phyloP scores from a whole-genome alignment of 2,888 invertebrate genomes.

The Timema podura region DNA sequence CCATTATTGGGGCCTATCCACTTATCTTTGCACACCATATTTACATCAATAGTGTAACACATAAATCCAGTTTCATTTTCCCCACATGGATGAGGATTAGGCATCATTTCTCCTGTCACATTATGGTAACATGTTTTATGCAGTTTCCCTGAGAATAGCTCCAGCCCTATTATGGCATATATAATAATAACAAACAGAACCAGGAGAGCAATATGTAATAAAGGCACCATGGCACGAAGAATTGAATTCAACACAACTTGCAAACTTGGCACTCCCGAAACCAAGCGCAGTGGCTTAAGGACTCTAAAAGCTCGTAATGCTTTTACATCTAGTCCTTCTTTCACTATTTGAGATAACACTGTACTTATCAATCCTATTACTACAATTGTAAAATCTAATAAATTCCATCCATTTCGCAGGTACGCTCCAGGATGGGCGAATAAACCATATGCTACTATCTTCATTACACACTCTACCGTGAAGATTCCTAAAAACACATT shows the following conservation, averaged over 20 bases:
- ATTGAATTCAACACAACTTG: constrained; percentile 99
- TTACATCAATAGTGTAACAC: too few species aligned
- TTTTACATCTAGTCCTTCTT: constrained; percentile 97
- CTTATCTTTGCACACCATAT: constrained; percentile 67
- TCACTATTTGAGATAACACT: constrained; percentile 78
- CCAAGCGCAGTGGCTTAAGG: constrained; percentile 91
- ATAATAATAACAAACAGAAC: constrained; percentile 99
- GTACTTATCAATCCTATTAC: constrained; percentile 97
- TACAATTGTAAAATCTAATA: constrained; percentile 94
- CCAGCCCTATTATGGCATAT: constrained; percentile 98
- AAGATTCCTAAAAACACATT: constrained; percentile 98
- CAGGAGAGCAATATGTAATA: constrained; percentile 96
- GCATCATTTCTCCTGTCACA: constrained; percentile 75
- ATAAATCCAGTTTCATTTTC: too few species aligned
- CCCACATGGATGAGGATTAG: too few species aligned
- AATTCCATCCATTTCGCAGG: constrained; percentile 98
- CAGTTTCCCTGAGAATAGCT: constrained; percentile 96
- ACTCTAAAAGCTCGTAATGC: constrained; percentile 98
- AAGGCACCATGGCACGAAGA: constrained; percentile 98
- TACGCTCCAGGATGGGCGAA: constrained; percentile 96
- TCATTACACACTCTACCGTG: constrained; percentile 98
- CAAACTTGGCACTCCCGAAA: constrained; percentile 99
- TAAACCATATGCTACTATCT: constrained; percentile 98
- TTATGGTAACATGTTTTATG: constrained; percentile 89
- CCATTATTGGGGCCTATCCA: constrained; percentile 92